Evolutionary conservation across 2,113 vertebrate species (phyloP).

Genomic region (Takifugu flavidus): DNA sequence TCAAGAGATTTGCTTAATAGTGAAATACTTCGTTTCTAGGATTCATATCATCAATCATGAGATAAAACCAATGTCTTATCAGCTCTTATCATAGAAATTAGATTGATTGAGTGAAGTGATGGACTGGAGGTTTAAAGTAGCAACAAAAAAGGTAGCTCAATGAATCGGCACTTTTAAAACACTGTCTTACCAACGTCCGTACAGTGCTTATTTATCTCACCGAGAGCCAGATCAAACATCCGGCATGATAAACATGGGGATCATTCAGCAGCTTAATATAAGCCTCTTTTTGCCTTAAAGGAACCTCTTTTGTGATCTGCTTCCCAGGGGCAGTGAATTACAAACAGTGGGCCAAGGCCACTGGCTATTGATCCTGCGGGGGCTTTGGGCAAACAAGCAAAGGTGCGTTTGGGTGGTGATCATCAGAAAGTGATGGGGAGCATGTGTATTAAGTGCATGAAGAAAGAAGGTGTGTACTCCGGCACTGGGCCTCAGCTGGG

Average conservation of each 20-base stretch:
- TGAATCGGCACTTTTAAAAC: slow-evolving; percentile 38
- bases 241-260: slow-evolving; percentile 43
- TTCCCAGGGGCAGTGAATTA: slow-evolving; percentile 46
- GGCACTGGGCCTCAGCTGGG: slow-evolving; percentile 70
- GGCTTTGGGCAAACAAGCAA: slow-evolving; percentile 11
- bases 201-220: slow-evolving; percentile 29
- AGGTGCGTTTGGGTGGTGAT: slow-evolving; percentile 3
- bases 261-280: slow-evolving; percentile 50
- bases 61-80: no score
- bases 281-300: slow-evolving; percentile 50
- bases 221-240: slow-evolving; percentile 52
- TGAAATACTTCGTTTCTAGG: no score
- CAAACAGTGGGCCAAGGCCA: slow-evolving; percentile 41
- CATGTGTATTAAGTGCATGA: not conserved
- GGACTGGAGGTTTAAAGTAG: no score
- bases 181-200: slow-evolving; percentile 22
- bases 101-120: no score
- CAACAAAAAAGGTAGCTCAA: not conserved
- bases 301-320: slow-evolving; percentile 42
- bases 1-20: no score
- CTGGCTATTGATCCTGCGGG: slow-evolving; percentile 67
- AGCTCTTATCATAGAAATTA: no score
- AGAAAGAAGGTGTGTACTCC: slow-evolving; percentile 20
- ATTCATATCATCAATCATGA: no score
- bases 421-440: slow-evolving; percentile 15